Conservation (phyloP, 2,797 vertebrate genomes). For the Notolepis coatsorum region DNA sequence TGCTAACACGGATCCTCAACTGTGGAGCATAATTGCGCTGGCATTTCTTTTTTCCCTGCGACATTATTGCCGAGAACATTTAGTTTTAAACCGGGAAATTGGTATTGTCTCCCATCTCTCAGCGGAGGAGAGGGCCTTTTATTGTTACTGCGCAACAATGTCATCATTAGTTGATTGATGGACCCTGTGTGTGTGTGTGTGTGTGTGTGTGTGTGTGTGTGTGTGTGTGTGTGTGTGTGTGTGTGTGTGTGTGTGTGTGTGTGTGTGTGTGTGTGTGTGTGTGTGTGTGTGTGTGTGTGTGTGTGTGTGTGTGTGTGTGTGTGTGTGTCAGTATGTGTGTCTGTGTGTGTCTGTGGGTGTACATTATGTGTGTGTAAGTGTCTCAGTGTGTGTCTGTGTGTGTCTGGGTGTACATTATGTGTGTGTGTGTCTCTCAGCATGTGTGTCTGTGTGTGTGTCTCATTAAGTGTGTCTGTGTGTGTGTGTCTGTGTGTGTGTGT, state of each 20-base stretch:
- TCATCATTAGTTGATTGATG: conserved; percentile 49
- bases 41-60: conserved; percentile 15
- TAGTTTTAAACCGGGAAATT: conserved; percentile 58
- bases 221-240: conserved; percentile 11
- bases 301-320: neutral
- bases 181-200: conserved; percentile 15
- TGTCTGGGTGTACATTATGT: no score
- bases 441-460: no score
- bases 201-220: neutral
- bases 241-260: conserved; percentile 34
- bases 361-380: no score
- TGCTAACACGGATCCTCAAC: conserved; percentile 53
- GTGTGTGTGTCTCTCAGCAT: no score
- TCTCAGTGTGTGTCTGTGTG: no score
- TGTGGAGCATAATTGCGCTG: conserved; percentile 38
- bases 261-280: conserved; percentile 2
- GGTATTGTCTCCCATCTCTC: conserved; percentile 36
- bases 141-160: conserved; percentile 27
- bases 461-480: no score
- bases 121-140: conserved; percentile 48
- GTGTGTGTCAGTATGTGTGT: conserved; percentile 14
- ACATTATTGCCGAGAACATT: conserved; percentile 47
- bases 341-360: no score
- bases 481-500: conserved; percentile 16
- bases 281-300: conserved; percentile 2